Evolutionary conservation across 2,797 vertebrate genomes (phyloP), one percentile per base, ranked within the genome.

Genomic region (Artibeus jamaicensis): DNA sequence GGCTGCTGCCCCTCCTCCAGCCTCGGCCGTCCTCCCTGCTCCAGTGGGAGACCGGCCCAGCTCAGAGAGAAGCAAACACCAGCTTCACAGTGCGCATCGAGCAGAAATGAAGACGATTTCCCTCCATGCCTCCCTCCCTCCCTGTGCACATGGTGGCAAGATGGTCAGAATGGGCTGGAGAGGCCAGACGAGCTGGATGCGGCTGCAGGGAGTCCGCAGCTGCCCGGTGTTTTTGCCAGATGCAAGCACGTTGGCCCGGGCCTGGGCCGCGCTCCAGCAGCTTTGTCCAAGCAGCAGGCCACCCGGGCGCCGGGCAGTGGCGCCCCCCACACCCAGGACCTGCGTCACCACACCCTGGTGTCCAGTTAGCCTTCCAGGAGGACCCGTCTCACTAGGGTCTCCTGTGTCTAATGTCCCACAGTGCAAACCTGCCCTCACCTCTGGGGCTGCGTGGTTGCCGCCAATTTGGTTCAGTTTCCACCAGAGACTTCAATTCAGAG

Each of bases 191-290:
- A 29, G 14, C n/a, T 10, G 57, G 19, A 78, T 8, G 0, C 5
- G 44, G 48, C n/a, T 14, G 16, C 18, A 42, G 26, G 70, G 8
- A 6, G 26, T 48, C 83, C 50, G 26, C 95, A 97, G 91, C 96
- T 94, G 89, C 0, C 0, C 26, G 53, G 5, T 95, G 59, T 89
- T 93, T 96, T 93, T 87, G 86, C 78, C 96, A 95, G 93, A 87
- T 77, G n/a, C 59, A 93, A 18, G 62, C 50, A 19, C 0, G 7
- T 59, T 70, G 76, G 71, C 68, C 77, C 62, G 46, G 34, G 34
- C 46, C 37, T 3, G 6, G 2, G 37, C 48, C 76, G 1, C 34
- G 57, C 44, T 82, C 21, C 9, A 29, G 15, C 32, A 62, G 37
- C 0, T 3, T 67, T 2, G 9, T 32, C 57, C 34, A n/a, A 22